Percentiles rank a stretch among this genome's conserved stretches.
Evolutionary conservation across 2,797 vertebrate genomes (phyloP).

Genomic region (Scyliorhinus canicula): DNA sequence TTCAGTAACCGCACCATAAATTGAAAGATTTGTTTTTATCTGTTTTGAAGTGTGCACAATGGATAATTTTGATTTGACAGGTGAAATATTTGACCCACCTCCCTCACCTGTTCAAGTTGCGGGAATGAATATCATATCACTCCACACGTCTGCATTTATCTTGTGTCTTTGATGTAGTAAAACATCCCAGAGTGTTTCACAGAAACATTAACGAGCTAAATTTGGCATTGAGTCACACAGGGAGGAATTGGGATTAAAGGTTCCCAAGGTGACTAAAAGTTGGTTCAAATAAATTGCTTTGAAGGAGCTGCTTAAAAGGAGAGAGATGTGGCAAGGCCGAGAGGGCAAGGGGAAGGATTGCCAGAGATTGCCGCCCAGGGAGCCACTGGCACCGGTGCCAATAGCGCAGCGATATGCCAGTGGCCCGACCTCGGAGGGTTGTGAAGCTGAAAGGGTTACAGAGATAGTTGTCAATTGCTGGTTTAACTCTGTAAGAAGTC

Average conservation of each 20-base stretch:
- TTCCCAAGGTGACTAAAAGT: too few relatives aligned
- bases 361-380: too few relatives aligned
- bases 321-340: not conserved
- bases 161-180: not conserved
- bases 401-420: not conserved
- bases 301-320: not conserved
- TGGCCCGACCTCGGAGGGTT: not conserved
- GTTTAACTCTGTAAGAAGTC: too few relatives aligned
- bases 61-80: not conserved
- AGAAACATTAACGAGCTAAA: not conserved
- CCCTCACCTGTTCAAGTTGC: not conserved
- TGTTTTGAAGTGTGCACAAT: not conserved
- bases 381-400: not conserved
- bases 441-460: not conserved
- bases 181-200: not conserved
- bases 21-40: too few relatives aligned
- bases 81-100: not conserved
- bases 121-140: not conserved
- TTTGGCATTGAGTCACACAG: not conserved
- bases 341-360: not conserved
- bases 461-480: not conserved
- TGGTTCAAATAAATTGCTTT: not conserved
- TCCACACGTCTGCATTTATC: not conserved
- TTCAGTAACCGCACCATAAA: not conserved
- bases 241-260: not conserved